phyloP scores from a whole-genome alignment of 2,797 vertebrate species.

The Periparus ater region DNA sequence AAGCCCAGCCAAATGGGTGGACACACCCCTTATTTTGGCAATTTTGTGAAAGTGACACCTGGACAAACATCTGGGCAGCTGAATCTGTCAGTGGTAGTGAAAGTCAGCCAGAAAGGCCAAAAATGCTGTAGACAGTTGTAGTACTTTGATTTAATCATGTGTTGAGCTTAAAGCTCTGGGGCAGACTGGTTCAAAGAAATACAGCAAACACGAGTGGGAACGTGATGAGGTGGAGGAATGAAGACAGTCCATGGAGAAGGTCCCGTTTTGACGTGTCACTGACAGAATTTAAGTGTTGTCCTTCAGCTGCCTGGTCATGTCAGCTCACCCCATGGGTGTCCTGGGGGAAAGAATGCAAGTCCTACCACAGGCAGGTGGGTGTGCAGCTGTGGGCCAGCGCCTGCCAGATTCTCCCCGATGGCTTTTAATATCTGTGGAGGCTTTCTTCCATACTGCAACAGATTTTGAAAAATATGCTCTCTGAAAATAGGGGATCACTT shows the following conservation, averaged over 20 bases:
- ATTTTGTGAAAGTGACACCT: slow-evolving; percentile 83
- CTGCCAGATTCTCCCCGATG: not conserved
- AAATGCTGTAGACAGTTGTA: slow-evolving; percentile 79
- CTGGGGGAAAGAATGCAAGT: not conserved
- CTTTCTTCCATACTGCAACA: not conserved
- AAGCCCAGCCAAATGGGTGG: slow-evolving; percentile 74
- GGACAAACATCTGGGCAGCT: slow-evolving; percentile 85
- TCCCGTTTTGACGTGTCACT: not conserved
- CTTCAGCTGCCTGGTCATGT: not conserved
- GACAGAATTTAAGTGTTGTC: not conserved
- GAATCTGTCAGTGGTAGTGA: slow-evolving; percentile 85
- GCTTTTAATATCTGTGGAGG: not conserved
- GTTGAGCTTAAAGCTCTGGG: not conserved
- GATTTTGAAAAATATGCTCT: not conserved
- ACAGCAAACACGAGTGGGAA: not conserved
- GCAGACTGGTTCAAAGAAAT: not conserved
- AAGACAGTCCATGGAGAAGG: not conserved
- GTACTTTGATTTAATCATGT: slow-evolving; percentile 28
- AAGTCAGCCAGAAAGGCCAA: slow-evolving; percentile 82
- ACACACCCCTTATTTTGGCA: slow-evolving; percentile 79
- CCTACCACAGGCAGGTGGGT: not conserved
- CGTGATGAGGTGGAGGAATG: not conserved
- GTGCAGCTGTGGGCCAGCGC: not conserved
- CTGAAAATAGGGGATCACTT: not conserved
- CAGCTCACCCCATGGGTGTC: accelerated